phyloP scores from a whole-genome alignment of 2,113 vertebrate species.

The Xiphorhynchus elegans region DNA sequence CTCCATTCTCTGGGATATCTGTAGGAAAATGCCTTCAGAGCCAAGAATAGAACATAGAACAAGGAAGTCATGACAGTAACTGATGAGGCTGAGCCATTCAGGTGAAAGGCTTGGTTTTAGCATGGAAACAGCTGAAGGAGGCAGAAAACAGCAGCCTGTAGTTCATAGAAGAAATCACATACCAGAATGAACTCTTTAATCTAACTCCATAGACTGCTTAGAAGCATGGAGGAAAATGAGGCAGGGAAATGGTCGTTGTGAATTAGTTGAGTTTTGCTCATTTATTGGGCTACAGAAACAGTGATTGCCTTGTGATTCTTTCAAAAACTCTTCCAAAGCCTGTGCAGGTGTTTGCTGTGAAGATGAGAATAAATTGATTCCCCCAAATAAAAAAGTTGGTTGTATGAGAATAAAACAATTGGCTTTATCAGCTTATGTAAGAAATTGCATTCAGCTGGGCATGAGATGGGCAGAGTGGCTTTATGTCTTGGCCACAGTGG shows the following conservation, averaged over 20 bases:
- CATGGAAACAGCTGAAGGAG: background rate
- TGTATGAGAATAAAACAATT: background rate
- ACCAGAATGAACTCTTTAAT: background rate
- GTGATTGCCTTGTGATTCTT: background rate
- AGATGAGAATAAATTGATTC: background rate
- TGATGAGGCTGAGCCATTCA: background rate
- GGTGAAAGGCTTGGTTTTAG: background rate
- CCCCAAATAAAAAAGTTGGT: background rate
- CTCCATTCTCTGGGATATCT: background rate
- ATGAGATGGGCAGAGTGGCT: background rate
- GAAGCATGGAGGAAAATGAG: background rate
- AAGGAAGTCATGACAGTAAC: background rate
- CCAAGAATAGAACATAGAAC: background rate
- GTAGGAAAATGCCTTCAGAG: background rate
- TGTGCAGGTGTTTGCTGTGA: background rate
- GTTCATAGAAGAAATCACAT: background rate
- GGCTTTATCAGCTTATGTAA: background rate
- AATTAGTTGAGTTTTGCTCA: background rate
- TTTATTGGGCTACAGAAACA: background rate
- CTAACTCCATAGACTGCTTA: background rate
- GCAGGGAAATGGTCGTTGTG: background rate
- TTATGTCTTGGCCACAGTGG: rapidly evolving
- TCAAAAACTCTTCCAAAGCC: background rate
- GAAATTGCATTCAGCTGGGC: background rate
- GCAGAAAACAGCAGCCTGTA: background rate